Evolutionary conservation across 2,113 vertebrate genomes (phyloP).

Genomic region (Camelus bactrianus): DNA sequence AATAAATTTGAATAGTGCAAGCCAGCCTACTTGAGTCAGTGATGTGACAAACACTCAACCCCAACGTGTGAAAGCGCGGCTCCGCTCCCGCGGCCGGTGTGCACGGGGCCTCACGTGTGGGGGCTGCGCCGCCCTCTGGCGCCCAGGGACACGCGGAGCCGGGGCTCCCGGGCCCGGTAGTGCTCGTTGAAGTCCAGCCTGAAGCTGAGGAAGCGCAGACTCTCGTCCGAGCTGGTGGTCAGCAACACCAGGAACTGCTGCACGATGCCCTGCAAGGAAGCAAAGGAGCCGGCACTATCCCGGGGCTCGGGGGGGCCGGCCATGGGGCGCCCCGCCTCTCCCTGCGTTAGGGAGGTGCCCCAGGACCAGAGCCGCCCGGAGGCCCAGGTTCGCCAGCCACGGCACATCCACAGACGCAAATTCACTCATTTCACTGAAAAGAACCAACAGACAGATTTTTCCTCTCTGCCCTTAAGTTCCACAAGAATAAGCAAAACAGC

Average conservation of each 20-base stretch:
- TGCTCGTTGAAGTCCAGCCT: conserved; percentile 98
- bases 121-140: conserved; percentile 91
- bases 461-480: not conserved
- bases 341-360: no score
- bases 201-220: conserved; percentile 97
- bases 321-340: no score
- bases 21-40: conserved; percentile 61
- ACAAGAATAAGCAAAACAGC: not conserved
- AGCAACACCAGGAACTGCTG: conserved; percentile 97
- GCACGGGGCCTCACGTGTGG: conserved; percentile 87
- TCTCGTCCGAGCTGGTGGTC: conserved; percentile 94
- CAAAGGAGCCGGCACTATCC: not conserved
- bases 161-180: conserved; percentile 94
- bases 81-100: not conserved
- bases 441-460: not conserved
- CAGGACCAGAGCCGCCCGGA: not conserved
- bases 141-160: conserved; percentile 93
- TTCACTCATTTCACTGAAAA: not conserved
- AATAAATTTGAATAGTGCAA: conserved; percentile 71
- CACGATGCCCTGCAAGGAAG: conserved; percentile 92
- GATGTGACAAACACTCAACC: conserved; percentile 60
- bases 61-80: conserved; percentile 59
- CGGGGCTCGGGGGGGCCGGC: no score
- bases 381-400: not conserved
- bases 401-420: not conserved